These are phyloP conservation scores for Copidosoma aretas DNA, from an alignment of 2,888 invertebrate species.

Conservation along the genomic window DNA sequence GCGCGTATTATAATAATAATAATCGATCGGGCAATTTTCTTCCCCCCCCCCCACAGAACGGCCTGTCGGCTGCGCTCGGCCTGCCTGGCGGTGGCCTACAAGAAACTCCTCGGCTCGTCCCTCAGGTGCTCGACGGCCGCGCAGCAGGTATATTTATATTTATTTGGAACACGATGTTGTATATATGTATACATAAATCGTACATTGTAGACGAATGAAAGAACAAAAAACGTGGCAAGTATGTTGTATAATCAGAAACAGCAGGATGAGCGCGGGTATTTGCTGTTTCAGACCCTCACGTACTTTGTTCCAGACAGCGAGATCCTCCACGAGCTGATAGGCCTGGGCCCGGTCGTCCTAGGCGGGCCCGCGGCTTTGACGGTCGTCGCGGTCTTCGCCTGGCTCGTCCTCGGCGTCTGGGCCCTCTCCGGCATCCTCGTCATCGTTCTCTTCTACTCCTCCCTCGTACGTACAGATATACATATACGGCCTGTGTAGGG, in stretches of 20 bases:
- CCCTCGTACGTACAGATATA: conserved; percentile 36
- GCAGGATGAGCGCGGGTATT: conserved; percentile 44
- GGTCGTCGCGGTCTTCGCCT: conserved; percentile 63
- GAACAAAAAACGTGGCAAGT: too few species aligned
- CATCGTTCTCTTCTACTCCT: conserved; percentile 61
- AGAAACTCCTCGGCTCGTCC: conserved; percentile 53
- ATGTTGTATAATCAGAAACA: conserved; percentile 19
- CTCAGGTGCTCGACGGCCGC: conserved; percentile 48
- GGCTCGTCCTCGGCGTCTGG: conserved; percentile 64
- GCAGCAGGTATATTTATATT: conserved; percentile 45
- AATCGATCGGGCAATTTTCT: not conserved
- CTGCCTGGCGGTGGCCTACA: conserved; percentile 55
- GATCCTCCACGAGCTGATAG: conserved; percentile 64
- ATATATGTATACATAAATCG: not conserved
- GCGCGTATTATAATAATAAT: too few species aligned
- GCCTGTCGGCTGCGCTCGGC: conserved; percentile 55
- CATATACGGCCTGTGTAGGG: too few species aligned
- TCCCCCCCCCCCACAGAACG: conserved; percentile 48
- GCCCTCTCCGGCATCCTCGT: conserved; percentile 63
- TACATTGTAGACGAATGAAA: not conserved
- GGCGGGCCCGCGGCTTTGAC: conserved; percentile 64
- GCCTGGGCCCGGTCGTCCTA: conserved; percentile 63
- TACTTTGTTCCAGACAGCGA: conserved; percentile 64
- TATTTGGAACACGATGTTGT: not conserved
- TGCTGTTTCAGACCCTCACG: conserved; percentile 59